A percentile compares a stretch with the other conserved stretches of the same genome.
Evolutionary conservation across 2,888 invertebrate species (phyloP).

Genomic region (Xylophagus ater): DNA sequence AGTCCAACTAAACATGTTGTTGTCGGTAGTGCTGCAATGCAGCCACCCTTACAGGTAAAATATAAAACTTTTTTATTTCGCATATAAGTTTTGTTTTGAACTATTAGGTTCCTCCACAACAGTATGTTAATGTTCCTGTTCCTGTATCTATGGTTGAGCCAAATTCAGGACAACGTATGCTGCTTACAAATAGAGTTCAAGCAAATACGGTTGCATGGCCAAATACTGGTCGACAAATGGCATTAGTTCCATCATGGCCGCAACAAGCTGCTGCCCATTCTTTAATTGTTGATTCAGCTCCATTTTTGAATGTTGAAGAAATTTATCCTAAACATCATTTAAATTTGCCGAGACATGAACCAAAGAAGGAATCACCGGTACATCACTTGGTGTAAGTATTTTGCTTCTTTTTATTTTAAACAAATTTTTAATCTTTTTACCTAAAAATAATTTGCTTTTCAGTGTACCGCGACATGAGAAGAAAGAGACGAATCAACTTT

Average conservation of each 20-base stretch:
- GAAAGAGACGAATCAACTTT: conserved; percentile 79
- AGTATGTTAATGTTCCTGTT: conserved; percentile 55
- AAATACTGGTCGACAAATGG: conserved; percentile 56
- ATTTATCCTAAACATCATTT: conserved; percentile 49
- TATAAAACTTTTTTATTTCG: conserved; percentile 8
- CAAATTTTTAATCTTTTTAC: neutral
- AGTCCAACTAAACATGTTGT: conserved; percentile 44
- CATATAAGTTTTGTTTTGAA: conserved; percentile 8
- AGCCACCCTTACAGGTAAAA: conserved; percentile 37
- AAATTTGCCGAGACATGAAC: conserved; percentile 46
- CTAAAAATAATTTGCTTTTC: no score
- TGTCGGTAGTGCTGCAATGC: conserved; percentile 43
- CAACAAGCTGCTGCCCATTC: conserved; percentile 62
- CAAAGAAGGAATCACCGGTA: conserved; percentile 46
- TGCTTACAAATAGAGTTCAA: conserved; percentile 48
- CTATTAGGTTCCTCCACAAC: conserved; percentile 62
- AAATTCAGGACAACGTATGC: conserved; percentile 65
- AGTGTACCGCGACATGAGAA: conserved; percentile 51
- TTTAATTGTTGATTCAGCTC: conserved; percentile 63
- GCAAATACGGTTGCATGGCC: conserved; percentile 40
- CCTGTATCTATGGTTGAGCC: conserved; percentile 91
- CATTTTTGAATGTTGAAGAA: conserved; percentile 54
- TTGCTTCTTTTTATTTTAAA: neutral
- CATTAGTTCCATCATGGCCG: conserved; percentile 75
- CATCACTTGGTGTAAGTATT: conserved; percentile 39